Evolutionary conservation across 2,888 invertebrate genomes (phyloP).

Genomic region (Omphaloscelis lunosa): DNA sequence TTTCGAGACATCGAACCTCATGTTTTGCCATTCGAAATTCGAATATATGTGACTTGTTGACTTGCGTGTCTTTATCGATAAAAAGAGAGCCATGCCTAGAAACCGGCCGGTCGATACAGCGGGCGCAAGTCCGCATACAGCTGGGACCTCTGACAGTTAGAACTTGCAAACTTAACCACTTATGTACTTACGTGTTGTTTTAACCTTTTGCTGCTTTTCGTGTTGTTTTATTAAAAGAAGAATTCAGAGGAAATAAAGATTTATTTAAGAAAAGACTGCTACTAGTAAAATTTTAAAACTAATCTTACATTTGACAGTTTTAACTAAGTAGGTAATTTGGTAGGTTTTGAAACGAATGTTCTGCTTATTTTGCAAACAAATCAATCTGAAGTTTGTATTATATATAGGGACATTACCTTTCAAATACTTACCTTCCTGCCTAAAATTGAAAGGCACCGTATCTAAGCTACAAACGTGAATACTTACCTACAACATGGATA

Average conservation of each 20-base stretch:
- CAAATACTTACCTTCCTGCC: neutral
- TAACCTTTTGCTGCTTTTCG: slow-evolving; percentile 14
- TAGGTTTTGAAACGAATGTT: neutral
- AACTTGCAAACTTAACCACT: slow-evolving; percentile 55
- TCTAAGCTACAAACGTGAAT: neutral
- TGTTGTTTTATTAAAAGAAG: too few species aligned
- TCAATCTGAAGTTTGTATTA: neutral
- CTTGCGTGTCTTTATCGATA: slow-evolving; percentile 70
- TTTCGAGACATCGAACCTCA: neutral
- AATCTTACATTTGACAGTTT: neutral
- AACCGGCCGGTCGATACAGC: slow-evolving; percentile 84
- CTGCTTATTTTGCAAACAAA: neutral
- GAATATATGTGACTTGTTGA: neutral
- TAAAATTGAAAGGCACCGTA: neutral
- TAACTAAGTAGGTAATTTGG: neutral
- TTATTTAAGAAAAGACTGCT: neutral
- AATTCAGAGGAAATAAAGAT: neutral
- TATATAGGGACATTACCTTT: neutral
- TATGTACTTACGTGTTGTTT: slow-evolving; percentile 24
- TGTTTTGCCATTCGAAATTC: neutral
- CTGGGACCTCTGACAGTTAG: slow-evolving; percentile 80
- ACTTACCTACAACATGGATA: neutral
- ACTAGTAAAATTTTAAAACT: neutral
- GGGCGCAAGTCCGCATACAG: slow-evolving; percentile 83
- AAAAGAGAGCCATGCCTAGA: slow-evolving; percentile 66